phyloP scores from a whole-genome alignment of 2,113 vertebrate species.

The Thamnophis sirtalis region DNA sequence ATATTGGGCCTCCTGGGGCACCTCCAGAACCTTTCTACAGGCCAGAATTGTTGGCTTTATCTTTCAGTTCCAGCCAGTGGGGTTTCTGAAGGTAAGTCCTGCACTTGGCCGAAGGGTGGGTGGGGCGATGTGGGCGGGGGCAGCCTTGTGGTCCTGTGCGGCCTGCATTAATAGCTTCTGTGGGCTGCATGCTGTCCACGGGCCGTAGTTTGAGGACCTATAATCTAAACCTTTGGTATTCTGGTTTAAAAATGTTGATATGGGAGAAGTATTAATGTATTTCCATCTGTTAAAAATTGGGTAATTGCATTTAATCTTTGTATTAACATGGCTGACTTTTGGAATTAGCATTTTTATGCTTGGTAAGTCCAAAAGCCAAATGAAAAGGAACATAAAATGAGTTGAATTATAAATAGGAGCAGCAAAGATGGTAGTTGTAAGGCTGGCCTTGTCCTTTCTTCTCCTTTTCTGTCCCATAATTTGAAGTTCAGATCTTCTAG shows the following conservation, averaged over 20 bases:
- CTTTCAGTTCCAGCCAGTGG: no score
- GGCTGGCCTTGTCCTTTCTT: not conserved
- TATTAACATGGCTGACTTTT: constrained; percentile 38
- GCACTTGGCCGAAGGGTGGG: no score
- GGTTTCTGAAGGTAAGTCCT: no score
- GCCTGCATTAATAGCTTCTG: no score
- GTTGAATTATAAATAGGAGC: not conserved
- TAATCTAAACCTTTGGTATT: no score
- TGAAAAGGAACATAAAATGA: not conserved
- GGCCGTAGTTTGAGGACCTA: no score
- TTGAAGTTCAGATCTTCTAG: not conserved
- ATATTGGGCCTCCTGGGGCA: no score
- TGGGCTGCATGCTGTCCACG: no score
- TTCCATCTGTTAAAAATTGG: not conserved
- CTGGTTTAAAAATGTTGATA: constrained; percentile 1
- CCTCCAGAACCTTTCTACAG: no score
- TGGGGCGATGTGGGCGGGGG: no score
- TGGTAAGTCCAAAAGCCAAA: not conserved
- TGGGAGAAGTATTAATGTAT: constrained; percentile 14
- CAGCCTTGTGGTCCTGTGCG: no score
- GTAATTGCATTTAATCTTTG: constrained; percentile 23
- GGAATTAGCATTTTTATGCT: not conserved
- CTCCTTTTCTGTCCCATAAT: not conserved
- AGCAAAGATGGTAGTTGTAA: not conserved
- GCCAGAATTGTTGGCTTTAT: no score